Conservation (phyloP, 2,888 invertebrate genomes). For the Drosophila barbarae region DNA sequence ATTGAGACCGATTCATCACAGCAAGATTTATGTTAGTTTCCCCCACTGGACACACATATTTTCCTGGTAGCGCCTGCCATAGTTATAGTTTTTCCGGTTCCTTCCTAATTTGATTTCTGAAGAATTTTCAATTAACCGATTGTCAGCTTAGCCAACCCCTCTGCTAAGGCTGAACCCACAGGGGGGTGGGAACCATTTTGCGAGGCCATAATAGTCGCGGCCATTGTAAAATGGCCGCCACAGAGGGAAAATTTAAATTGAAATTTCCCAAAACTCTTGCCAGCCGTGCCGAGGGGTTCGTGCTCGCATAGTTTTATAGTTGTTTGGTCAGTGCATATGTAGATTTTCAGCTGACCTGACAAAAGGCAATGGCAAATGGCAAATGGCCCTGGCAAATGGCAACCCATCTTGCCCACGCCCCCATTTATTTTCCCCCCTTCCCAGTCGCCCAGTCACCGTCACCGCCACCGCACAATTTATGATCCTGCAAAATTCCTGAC, state of each 20-base stretch:
- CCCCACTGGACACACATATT: not conserved
- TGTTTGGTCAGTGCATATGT: slow-evolving; percentile 73
- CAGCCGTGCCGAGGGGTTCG: slow-evolving; percentile 19
- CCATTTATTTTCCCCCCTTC: not conserved
- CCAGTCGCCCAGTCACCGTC: not conserved
- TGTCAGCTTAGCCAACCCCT: slow-evolving; percentile 40
- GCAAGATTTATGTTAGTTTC: slow-evolving; percentile 16
- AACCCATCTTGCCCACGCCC: slow-evolving; percentile 28
- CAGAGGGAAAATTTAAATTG: slow-evolving; percentile 58
- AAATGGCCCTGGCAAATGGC: slow-evolving; percentile 47
- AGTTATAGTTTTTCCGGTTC: slow-evolving; percentile 24
- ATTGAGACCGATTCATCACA: slow-evolving; percentile 15
- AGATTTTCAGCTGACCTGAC: slow-evolving; percentile 73
- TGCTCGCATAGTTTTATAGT: slow-evolving; percentile 69
- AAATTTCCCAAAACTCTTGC: slow-evolving; percentile 58
- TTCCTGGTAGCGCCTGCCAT: slow-evolving; percentile 11
- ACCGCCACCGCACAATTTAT: slow-evolving; percentile 58
- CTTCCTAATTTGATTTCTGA: slow-evolving; percentile 49
- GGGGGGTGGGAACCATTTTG: slow-evolving; percentile 43
- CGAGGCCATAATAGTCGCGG: slow-evolving; percentile 57
- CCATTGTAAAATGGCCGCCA: slow-evolving; percentile 66
- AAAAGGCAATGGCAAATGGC: slow-evolving; percentile 56
- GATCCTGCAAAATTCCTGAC: slow-evolving; percentile 72
- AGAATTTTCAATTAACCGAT: slow-evolving; percentile 68
- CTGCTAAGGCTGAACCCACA: slow-evolving; percentile 10